Evolutionary conservation across 2,888 invertebrate genomes (phyloP).

Genomic region (Machimus rusticus): DNA sequence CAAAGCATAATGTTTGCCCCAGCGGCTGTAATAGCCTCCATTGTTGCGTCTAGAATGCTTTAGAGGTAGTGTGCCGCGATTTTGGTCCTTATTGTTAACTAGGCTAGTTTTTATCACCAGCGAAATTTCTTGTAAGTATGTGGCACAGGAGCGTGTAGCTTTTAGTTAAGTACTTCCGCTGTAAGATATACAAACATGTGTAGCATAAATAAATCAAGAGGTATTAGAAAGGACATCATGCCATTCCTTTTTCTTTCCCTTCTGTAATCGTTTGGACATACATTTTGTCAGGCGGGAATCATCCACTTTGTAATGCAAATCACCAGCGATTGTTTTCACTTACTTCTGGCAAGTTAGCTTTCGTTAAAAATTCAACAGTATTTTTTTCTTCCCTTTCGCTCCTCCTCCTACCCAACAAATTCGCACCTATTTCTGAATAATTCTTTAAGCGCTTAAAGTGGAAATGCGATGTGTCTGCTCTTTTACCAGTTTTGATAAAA

Average conservation of each 20-base stretch:
- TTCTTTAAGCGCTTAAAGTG: not conserved
- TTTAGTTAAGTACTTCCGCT: not conserved
- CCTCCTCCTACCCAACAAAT: not conserved
- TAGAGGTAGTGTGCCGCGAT: constrained; percentile 46
- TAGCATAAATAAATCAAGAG: not conserved
- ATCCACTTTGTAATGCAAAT: constrained; percentile 26
- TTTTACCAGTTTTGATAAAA: not conserved
- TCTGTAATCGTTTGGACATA: constrained; percentile 13
- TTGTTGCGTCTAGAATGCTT: constrained; percentile 52
- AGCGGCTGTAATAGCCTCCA: constrained; percentile 53
- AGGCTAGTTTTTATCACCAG: not conserved
- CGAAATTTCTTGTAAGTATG: not conserved
- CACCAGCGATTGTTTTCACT: not conserved
- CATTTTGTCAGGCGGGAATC: not conserved
- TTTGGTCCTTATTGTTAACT: constrained; percentile 7
- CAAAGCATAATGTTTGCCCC: constrained; percentile 51
- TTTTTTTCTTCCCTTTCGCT: not conserved
- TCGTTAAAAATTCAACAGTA: not conserved
- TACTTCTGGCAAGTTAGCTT: constrained; percentile 5
- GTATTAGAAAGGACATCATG: not conserved
- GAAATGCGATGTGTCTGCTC: not conserved
- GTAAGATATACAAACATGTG: constrained; percentile 17
- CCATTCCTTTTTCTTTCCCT: not conserved
- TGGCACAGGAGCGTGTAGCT: not conserved
- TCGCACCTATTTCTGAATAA: not conserved